Evolutionary conservation across 2,113 vertebrate species (phyloP).

Genomic region (Calidris pygmaea): DNA sequence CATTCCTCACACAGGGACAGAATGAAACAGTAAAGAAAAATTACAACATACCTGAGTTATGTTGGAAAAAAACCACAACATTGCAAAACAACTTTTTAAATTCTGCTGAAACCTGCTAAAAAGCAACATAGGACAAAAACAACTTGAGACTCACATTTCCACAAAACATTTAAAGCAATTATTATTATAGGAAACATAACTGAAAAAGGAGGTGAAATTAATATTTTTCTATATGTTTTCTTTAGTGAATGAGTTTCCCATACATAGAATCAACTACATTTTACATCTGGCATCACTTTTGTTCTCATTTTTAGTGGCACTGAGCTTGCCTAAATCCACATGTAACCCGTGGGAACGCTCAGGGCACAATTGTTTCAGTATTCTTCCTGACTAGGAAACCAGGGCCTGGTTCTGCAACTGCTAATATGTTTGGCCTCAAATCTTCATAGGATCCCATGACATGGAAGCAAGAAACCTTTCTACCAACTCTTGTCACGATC

Average conservation of each 20-base stretch:
- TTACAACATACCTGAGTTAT: not conserved
- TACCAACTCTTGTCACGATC: not conserved
- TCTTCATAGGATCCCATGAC: not conserved
- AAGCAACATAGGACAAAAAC: not conserved
- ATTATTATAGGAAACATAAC: not conserved
- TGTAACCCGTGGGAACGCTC: not conserved
- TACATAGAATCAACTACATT: not conserved
- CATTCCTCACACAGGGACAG: not conserved
- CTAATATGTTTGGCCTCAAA: not conserved
- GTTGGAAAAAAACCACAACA: not conserved
- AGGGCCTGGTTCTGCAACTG: not conserved
- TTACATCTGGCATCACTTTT: not conserved
- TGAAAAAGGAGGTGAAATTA: not conserved
- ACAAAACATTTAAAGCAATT: not conserved
- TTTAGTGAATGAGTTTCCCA: not conserved
- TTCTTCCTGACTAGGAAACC: not conserved
- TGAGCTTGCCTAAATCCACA: not conserved
- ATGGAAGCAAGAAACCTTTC: not conserved
- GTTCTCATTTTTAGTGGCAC: not conserved
- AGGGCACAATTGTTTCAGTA: not conserved
- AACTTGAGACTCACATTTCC: not conserved
- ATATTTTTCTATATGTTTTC: not conserved
- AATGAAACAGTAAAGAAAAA: not conserved
- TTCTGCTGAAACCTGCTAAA: not conserved
- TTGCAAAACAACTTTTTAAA: not conserved